phyloP scores from a whole-genome alignment of 92 coral and sea anemone species.

The Galaxea fascicularis region DNA sequence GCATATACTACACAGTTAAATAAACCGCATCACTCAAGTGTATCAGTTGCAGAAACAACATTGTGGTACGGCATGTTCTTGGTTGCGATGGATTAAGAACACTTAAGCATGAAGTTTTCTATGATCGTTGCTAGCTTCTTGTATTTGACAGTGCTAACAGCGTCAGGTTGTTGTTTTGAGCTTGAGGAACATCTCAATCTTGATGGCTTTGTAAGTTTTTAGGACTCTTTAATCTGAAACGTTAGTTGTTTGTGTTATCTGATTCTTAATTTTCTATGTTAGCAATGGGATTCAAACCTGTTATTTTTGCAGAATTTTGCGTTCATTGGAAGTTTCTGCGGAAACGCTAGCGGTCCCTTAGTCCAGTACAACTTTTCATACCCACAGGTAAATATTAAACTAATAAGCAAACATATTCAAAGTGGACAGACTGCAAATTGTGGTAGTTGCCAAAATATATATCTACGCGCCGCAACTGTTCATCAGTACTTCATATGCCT shows the following conservation, averaged over 20 bases:
- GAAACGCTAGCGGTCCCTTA: slow-evolving; percentile 57
- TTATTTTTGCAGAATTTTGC: slow-evolving; percentile 64
- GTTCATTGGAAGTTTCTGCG: slow-evolving; percentile 71
- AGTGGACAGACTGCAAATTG: too few relatives aligned
- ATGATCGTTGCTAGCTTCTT: not conserved
- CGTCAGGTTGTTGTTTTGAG: not conserved
- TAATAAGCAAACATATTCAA: not conserved
- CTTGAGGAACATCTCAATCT: slow-evolving; percentile 12
- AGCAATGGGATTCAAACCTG: too few relatives aligned
- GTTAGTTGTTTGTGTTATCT: not conserved
- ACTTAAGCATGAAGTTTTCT: slow-evolving; percentile 1
- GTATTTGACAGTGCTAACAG: not conserved
- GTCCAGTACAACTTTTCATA: slow-evolving; percentile 56
- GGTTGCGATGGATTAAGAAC: slow-evolving; percentile 16
- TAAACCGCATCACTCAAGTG: slow-evolving; percentile 22
- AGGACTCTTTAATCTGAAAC: not conserved
- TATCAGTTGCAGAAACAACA: not conserved
- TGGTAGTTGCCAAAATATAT: too few relatives aligned
- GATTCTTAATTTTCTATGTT: not conserved
- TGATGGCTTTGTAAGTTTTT: slow-evolving; percentile 28
- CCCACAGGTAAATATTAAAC: slow-evolving; percentile 35
- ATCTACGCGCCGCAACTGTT: too few relatives aligned
- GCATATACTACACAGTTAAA: not conserved
- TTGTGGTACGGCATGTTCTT: not conserved
- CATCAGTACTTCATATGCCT: too few relatives aligned